These are phyloP conservation scores for Geodia barretti DNA, from an alignment of 37 sponge, comb jelly and placozoan species.

Conservation along the genomic window DNA sequence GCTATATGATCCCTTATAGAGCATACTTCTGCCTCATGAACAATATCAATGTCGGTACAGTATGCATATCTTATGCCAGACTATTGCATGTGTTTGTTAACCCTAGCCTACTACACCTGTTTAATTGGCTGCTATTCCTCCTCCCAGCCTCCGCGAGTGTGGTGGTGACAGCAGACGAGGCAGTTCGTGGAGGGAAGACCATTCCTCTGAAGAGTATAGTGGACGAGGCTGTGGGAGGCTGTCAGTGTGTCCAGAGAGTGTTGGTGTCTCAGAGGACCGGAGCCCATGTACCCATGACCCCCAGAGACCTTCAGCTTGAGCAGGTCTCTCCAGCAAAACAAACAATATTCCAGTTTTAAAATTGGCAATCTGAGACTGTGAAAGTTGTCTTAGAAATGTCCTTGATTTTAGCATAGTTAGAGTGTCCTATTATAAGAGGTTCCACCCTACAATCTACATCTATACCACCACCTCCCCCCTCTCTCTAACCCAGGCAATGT, in stretches of 20 bases:
- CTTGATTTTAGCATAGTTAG: too few species aligned
- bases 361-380: too few species aligned
- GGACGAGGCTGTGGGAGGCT: constrained; percentile 79
- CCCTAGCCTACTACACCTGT: too few species aligned
- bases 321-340: too few species aligned
- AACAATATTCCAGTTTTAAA: too few species aligned
- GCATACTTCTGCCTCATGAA: too few species aligned
- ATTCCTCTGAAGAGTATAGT: constrained; percentile 84
- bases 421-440: neutral
- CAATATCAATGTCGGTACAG: constrained; percentile 1
- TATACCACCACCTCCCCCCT: neutral
- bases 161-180: constrained; percentile 90
- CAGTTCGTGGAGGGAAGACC: constrained; percentile 85
- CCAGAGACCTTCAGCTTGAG: constrained; percentile 78
- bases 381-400: too few species aligned
- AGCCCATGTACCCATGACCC: constrained; percentile 63
- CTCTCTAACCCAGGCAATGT: constrained; percentile 72
- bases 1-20: too few species aligned
- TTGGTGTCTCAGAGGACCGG: constrained; percentile 86
- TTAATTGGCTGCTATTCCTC: neutral
- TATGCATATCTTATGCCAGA: neutral
- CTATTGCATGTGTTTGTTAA: neutral
- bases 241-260: constrained; percentile 72
- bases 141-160: constrained; percentile 67
- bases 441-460: neutral